These are phyloP conservation scores for Gnathonemus echidnorhynchus DNA, from an alignment of 2,113 vertebrate species.

Conservation along the genomic window DNA sequence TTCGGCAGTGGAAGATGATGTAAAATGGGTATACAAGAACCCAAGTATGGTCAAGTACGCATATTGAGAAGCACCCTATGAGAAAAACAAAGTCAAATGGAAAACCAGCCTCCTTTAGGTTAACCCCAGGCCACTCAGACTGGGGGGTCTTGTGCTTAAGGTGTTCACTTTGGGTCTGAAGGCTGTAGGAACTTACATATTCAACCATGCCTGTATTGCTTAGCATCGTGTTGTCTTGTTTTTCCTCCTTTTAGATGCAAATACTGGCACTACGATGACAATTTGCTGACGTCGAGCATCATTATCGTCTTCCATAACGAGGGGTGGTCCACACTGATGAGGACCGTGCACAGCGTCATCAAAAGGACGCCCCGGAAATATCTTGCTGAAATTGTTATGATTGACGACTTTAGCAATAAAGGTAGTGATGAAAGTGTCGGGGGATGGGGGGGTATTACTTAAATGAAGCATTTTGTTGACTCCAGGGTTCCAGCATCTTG, in stretches of 20 bases:
- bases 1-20: neutral
- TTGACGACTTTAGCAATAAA: slow-evolving; percentile 97
- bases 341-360: slow-evolving; percentile 90
- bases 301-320: slow-evolving; percentile 98
- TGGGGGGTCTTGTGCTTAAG: neutral
- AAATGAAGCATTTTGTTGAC: neutral
- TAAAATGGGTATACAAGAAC: neutral
- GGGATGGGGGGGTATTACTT: neutral
- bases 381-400: slow-evolving; percentile 88
- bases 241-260: slow-evolving; percentile 69
- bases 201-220: neutral
- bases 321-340: slow-evolving; percentile 93
- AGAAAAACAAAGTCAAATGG: neutral
- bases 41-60: neutral
- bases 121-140: neutral
- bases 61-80: neutral
- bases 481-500: neutral
- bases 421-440: slow-evolving; percentile 53
- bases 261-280: slow-evolving; percentile 81
- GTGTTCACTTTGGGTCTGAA: neutral
- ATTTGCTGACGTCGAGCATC: slow-evolving; percentile 85
- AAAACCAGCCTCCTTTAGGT: neutral
- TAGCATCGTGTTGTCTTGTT: neutral
- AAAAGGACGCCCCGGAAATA: slow-evolving; percentile 83
- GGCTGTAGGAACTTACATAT: neutral